A percentile compares a stretch with the other conserved stretches of the same genome.
phyloP scores from a whole-genome alignment of 2,888 invertebrate genomes.

The Parnassius orleans region DNA sequence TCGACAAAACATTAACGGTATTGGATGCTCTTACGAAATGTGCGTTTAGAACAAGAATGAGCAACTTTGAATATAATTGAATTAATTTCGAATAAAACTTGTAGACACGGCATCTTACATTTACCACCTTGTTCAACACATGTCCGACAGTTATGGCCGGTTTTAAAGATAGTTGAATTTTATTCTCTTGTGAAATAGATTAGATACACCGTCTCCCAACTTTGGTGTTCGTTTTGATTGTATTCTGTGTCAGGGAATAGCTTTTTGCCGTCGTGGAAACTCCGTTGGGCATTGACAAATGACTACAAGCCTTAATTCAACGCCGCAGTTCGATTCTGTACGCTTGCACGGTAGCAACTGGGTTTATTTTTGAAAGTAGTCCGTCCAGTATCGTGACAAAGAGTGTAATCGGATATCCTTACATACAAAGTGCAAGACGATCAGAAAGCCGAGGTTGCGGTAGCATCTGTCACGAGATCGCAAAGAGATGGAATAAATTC shows the following conservation, averaged over 20 bases:
- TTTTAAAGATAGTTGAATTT: constrained; percentile 22
- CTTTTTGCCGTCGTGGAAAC: constrained; percentile 28
- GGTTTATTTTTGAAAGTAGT: constrained; percentile 8
- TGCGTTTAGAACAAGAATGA: constrained; percentile 16
- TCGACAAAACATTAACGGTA: constrained; percentile 23
- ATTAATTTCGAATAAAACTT: constrained; percentile 29
- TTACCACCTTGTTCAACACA: constrained; percentile 25
- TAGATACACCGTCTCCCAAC: constrained; percentile 31
- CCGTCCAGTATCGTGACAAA: constrained; percentile 17
- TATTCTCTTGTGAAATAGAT: constrained; percentile 22
- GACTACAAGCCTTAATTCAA: constrained; percentile 26
- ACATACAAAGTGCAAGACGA: constrained; percentile 25
- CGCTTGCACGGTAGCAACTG: constrained; percentile 5
- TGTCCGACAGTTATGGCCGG: constrained; percentile 25
- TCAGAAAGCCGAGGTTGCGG: constrained; percentile 17
- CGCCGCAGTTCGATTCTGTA: constrained; percentile 3
- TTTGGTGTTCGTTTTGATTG: constrained; percentile 27
- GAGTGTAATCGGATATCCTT: constrained; percentile 24
- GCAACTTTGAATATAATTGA: constrained; percentile 27
- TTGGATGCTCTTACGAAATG: constrained; percentile 22
- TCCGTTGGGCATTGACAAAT: constrained; percentile 29
- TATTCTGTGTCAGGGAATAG: constrained; percentile 26
- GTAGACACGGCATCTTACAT: constrained; percentile 26
- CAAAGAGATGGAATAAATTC: constrained; percentile 15
- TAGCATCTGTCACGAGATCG: constrained; percentile 20